These are phyloP conservation scores for Sorex maritimensis DNA, from an alignment of 2,797 vertebrate genomes.

Conservation along the genomic window DNA sequence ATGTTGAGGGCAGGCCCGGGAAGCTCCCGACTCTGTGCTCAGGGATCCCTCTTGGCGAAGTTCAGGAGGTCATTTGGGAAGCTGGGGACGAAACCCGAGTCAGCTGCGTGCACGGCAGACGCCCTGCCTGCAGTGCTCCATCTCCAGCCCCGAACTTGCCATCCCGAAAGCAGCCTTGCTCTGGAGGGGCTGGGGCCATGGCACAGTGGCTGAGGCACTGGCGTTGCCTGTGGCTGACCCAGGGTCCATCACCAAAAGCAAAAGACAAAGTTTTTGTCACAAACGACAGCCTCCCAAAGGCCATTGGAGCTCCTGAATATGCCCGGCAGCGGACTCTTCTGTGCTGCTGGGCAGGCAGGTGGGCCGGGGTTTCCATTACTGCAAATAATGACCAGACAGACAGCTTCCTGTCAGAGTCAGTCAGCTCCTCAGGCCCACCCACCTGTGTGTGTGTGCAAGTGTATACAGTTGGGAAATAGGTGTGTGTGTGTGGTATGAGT, in stretches of 20 bases:
- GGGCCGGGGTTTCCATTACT: neutral
- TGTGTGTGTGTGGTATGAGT: neutral
- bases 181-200: neutral
- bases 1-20: too few relatives aligned
- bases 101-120: neutral
- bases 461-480: neutral
- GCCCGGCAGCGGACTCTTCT: neutral
- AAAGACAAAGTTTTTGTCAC: neutral
- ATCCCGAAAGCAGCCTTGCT: neutral
- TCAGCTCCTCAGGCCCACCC: neutral
- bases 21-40: too few relatives aligned
- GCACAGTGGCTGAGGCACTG: neutral
- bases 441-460: neutral
- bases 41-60: too few relatives aligned
- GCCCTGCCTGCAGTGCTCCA: neutral
- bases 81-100: neutral
- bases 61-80: neutral
- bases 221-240: too few relatives aligned
- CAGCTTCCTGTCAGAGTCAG: neutral
- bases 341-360: neutral
- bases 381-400: neutral
- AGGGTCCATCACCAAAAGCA: too few relatives aligned
- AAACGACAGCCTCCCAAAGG: neutral
- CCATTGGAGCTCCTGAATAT: neutral
- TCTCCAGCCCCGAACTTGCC: neutral